Base-by-base conservation (phyloP, 1,140 invertebrate genomes). In the Idris sp. region DNA sequence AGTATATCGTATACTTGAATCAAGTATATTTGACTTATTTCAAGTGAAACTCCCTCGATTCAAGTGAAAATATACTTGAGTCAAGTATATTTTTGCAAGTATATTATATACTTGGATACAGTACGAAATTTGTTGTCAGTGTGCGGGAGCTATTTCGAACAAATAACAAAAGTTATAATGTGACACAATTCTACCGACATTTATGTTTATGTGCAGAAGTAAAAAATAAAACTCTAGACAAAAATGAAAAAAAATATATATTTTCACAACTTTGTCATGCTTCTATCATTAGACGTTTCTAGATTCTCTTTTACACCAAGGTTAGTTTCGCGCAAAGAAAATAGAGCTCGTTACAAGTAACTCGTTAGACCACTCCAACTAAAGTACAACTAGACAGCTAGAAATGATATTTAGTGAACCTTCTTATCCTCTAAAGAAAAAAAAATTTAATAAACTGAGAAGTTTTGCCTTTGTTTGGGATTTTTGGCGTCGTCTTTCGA, bases 341-440 rank as follows among this genome's bases (percentile, higher is more conserved):
- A 74, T 76, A 56, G 41, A 77, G 71, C 77, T 82, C 67, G 77
- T 80, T 80, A 83, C 64, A 56, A 71, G 54, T 74, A 75, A 81
- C 77, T 81, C 78, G 79, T 81, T 79, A 79, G 64, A 51, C 35
- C 51, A 76, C 77, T 79, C 68, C 36, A 56, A 56, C 53, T 56
- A 44, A 46, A 44, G 65, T 73, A n/a, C n/a, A 77, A 73, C 74
- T 77, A 71, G 76, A 76, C 46, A 69, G 72, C 15, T 4, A 51
- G 43, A 25, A 54, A 54, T 11, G 36, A 56, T 13, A 38, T 31
- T 58, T 68, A 62, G 53, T 35, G 38, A 40, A 30, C 43, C 54
- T 48, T 44, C 40, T 30, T 26, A 16, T 18, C 35, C 36, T 31
- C 61, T 33, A 19, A 64, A 46, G 40, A 36, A 43, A 46, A 33